phyloP scores from a whole-genome alignment of 2,888 invertebrate species.

The Acanthopleura granulata region DNA sequence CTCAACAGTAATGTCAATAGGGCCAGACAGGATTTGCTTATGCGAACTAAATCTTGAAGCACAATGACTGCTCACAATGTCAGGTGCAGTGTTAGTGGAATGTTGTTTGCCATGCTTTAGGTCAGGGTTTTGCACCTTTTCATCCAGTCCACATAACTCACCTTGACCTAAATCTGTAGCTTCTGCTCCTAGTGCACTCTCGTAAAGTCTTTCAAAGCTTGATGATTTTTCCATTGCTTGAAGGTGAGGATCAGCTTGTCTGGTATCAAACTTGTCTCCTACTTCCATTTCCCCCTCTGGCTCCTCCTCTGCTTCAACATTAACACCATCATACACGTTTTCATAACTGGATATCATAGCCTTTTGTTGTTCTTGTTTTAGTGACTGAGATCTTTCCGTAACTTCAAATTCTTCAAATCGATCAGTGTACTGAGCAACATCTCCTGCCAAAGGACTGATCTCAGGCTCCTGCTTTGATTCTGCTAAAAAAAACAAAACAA shows the following conservation, averaged over 20 bases:
- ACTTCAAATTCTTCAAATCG: neutral
- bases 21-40: conserved; percentile 24
- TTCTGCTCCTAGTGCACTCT: conserved; percentile 32
- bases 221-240: conserved; percentile 46
- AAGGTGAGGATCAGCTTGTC: conserved; percentile 52
- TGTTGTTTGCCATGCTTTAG: conserved; percentile 11
- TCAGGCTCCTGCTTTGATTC: no score
- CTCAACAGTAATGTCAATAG: conserved; percentile 58
- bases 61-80: conserved; percentile 6
- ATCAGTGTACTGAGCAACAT: neutral
- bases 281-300: conserved; percentile 54
- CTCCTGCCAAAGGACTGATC: neutral
- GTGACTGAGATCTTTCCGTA: conserved; percentile 21
- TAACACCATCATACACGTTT: conserved; percentile 52
- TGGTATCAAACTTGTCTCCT: conserved; percentile 61
- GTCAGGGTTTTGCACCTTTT: neutral
- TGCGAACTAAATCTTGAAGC: conserved; percentile 12
- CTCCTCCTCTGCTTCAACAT: conserved; percentile 42
- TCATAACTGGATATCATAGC: conserved; percentile 51
- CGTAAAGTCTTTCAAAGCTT: conserved; percentile 61
- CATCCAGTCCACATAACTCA: neutral
- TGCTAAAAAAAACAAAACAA: no score
- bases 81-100: neutral
- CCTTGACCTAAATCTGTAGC: conserved; percentile 27
- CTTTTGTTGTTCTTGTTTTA: conserved; percentile 32